Percentiles rank a stretch among this genome's conserved stretches.
These are phyloP conservation scores for Lampris incognitus DNA, from an alignment of 2,113 vertebrate species.

Conservation along the genomic window DNA sequence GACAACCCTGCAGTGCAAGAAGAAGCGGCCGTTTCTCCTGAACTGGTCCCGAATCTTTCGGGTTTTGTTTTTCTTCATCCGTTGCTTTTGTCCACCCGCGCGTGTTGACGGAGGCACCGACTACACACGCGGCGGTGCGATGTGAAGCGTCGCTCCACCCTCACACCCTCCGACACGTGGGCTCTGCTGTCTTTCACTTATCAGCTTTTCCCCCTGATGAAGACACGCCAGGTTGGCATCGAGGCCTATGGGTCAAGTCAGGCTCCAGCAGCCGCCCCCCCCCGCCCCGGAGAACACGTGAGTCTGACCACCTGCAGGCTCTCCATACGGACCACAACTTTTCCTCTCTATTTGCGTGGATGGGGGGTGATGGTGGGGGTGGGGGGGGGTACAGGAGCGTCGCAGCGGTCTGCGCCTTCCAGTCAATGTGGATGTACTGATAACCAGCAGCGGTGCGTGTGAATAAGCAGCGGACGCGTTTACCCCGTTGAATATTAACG, in stretches of 20 bases:
- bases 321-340: not conserved
- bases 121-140: too few species aligned
- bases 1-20: too few species aligned
- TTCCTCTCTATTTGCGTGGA: not conserved
- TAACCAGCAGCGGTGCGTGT: constrained; percentile 26
- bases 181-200: too few species aligned
- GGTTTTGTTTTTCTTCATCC: too few species aligned
- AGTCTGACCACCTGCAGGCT: constrained; percentile 18
- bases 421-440: constrained; percentile 49
- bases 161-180: too few species aligned
- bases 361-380: not conserved
- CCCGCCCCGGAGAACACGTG: constrained; percentile 34
- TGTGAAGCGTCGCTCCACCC: too few species aligned
- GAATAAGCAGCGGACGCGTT: constrained; percentile 33
- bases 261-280: constrained; percentile 42
- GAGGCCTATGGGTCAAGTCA: constrained; percentile 37
- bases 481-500: constrained; percentile 74
- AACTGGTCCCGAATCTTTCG: too few species aligned
- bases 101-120: too few species aligned
- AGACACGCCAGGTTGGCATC: too few species aligned
- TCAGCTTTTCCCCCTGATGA: too few species aligned
- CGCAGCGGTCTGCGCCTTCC: constrained; percentile 8
- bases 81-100: too few species aligned
- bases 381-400: not conserved
- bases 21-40: too few species aligned